These are phyloP conservation scores for Eubasilissa splendida DNA, from an alignment of 2,888 invertebrate genomes.

Conservation along the genomic window DNA sequence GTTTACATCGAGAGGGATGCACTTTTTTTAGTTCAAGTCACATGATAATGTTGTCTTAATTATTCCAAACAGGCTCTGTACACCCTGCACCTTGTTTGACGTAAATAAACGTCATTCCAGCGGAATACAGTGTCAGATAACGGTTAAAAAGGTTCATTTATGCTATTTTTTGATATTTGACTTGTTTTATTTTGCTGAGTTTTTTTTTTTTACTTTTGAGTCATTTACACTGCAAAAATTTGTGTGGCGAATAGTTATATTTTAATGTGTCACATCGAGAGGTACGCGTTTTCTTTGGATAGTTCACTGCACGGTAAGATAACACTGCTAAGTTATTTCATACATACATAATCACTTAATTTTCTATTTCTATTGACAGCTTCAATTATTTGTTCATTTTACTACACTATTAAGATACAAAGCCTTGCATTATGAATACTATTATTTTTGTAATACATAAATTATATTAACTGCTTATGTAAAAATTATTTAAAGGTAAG, in stretches of 20 bases:
- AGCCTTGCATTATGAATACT: no score
- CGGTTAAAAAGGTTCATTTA: slow-evolving; percentile 25
- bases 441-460: no score
- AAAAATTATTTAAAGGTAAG: no score
- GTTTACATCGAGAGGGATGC: slow-evolving; percentile 38
- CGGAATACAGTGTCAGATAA: slow-evolving; percentile 23
- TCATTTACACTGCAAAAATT: slow-evolving; percentile 5
- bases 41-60: slow-evolving; percentile 40
- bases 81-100: slow-evolving; percentile 23
- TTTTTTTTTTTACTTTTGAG: not conserved
- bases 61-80: slow-evolving; percentile 19
- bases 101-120: slow-evolving; percentile 44
- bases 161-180: slow-evolving; percentile 9
- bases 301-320: no score
- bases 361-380: no score
- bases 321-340: no score
- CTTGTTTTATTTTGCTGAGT: slow-evolving; percentile 31
- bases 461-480: no score
- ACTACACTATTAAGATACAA: no score
- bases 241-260: not conserved
- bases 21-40: slow-evolving; percentile 34
- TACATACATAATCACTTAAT: no score
- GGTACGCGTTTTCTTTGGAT: no score
- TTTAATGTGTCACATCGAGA: no score
- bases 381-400: no score